These are phyloP conservation scores for Allobates femoralis DNA, from an alignment of 2,797 vertebrate species.

Conservation along the genomic window DNA sequence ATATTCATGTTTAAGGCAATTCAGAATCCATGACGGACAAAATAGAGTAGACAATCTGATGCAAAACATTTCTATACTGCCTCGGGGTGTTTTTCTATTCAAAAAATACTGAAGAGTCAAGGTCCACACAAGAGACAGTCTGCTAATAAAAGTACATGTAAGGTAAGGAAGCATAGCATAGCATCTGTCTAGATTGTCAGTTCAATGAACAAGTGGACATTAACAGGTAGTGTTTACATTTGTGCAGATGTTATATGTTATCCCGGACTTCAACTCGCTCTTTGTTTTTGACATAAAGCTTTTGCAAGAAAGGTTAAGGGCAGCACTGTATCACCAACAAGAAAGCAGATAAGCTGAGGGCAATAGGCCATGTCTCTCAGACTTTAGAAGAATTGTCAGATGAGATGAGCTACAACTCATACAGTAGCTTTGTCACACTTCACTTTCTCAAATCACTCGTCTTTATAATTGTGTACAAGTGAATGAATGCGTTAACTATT, in stretches of 20 bases:
- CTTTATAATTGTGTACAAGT: not conserved
- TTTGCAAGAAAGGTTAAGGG: constrained; percentile 35
- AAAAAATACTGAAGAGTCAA: constrained; percentile 7
- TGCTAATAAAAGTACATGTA: constrained; percentile 18
- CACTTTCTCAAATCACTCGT: not conserved
- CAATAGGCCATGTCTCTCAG: constrained; percentile 26
- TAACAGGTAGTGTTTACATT: constrained; percentile 28
- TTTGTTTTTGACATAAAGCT: constrained; percentile 35
- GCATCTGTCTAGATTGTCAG: constrained; percentile 21
- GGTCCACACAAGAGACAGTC: constrained; percentile 7
- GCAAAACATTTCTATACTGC: constrained; percentile 16
- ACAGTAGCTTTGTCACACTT: not conserved
- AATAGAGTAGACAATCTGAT: not conserved
- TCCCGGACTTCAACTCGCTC: constrained; percentile 11
- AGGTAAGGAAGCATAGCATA: constrained; percentile 28
- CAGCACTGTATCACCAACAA: constrained; percentile 27
- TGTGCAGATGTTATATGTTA: constrained; percentile 33
- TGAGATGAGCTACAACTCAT: not conserved
- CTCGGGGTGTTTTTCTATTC: constrained; percentile 13
- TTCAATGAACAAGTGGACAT: constrained; percentile 39
- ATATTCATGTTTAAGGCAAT: not conserved
- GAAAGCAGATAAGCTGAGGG: constrained; percentile 33
- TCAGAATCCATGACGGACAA: constrained; percentile 19
- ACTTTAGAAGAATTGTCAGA: constrained; percentile 19
- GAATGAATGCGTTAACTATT: not conserved